A percentile compares a stretch with the other conserved stretches of the same genome.
These are phyloP conservation scores for Vidua macroura DNA, from an alignment of 2,113 vertebrate genomes.

Conservation along the genomic window DNA sequence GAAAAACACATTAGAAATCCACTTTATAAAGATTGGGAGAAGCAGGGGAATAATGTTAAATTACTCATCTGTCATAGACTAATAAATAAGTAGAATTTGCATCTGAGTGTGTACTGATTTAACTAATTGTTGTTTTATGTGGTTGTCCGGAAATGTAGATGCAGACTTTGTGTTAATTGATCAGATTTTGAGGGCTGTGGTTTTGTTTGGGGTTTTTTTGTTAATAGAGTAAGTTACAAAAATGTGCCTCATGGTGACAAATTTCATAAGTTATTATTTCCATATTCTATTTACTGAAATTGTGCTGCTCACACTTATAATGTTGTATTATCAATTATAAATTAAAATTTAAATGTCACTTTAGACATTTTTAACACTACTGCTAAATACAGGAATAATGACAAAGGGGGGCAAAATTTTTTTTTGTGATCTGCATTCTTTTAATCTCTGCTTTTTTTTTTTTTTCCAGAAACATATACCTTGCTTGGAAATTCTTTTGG, in stretches of 20 bases:
- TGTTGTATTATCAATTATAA: not conserved
- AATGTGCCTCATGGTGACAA: not conserved
- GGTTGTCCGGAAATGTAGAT: not conserved
- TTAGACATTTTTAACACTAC: not conserved
- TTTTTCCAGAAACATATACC: conserved; percentile 84
- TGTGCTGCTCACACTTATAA: not conserved
- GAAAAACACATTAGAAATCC: not conserved
- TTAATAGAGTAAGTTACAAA: not conserved
- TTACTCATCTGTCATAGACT: not conserved
- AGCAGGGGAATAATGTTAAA: not conserved
- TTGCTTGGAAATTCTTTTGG: conserved; percentile 87
- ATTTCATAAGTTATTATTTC: not conserved
- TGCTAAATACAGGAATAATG: not conserved
- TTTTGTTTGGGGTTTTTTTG: not conserved
- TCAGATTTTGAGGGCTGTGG: not conserved
- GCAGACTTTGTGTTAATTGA: not conserved
- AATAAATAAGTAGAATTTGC: not conserved
- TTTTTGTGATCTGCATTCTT: not conserved
- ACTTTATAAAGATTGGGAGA: not conserved
- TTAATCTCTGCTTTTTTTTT: conserved; percentile 13
- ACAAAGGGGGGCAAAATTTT: fast-evolving
- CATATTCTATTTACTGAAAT: not conserved
- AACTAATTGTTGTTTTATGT: not conserved
- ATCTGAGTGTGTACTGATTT: not conserved
- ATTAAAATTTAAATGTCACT: not conserved